Evolutionary conservation across 1,140 invertebrate species (phyloP).

Genomic region (Contarinia nasturtii): DNA sequence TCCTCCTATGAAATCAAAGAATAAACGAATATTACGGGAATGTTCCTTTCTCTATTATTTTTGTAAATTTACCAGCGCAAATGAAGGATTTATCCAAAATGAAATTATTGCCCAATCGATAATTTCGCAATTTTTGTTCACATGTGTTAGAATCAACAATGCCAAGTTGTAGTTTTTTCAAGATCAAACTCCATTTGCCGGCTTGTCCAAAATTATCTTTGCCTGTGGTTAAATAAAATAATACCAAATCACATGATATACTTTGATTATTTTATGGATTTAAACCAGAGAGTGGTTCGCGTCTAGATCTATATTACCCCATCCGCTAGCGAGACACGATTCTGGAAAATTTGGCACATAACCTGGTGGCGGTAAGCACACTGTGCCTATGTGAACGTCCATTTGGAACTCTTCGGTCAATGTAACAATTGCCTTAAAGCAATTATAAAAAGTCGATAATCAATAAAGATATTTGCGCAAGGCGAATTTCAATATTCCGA

Average conservation of each 20-base stretch:
- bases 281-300: too few relatives aligned
- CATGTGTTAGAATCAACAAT: slow-evolving; percentile 29
- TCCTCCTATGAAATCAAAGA: too few relatives aligned
- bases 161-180: slow-evolving; percentile 39
- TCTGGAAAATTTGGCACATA: slow-evolving; percentile 26
- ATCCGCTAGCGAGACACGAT: slow-evolving; percentile 64
- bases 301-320: too few relatives aligned
- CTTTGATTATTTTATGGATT: too few relatives aligned
- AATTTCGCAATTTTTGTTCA: slow-evolving; percentile 23
- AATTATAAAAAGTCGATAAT: too few relatives aligned
- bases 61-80: too few relatives aligned
- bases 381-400: slow-evolving; percentile 39
- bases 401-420: slow-evolving; percentile 29
- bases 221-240: background rate
- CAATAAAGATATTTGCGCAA: too few relatives aligned
- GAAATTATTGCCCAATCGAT: slow-evolving; percentile 28
- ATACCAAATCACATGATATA: too few relatives aligned
- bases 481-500: too few relatives aligned
- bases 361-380: slow-evolving; percentile 33
- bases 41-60: too few relatives aligned
- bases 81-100: slow-evolving; percentile 29
- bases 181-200: slow-evolving; percentile 42
- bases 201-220: slow-evolving; percentile 51
- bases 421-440: slow-evolving; percentile 32
- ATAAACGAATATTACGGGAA: too few relatives aligned